These are phyloP conservation scores for Chrysotoxum bicinctum DNA, from an alignment of 2,888 invertebrate genomes.

Conservation along the genomic window DNA sequence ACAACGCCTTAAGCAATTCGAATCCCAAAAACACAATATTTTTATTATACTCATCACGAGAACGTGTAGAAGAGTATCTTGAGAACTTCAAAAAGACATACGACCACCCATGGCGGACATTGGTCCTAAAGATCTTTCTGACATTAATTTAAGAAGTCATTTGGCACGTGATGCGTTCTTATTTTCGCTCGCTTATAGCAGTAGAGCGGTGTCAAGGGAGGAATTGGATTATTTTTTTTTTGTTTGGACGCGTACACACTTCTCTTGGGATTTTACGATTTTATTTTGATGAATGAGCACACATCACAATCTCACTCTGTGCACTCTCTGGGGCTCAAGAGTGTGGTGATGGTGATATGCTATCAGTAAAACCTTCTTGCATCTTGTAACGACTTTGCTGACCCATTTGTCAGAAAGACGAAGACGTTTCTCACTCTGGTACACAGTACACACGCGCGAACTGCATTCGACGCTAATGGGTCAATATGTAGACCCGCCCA, in stretches of 20 bases:
- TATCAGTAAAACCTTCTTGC: conserved; percentile 50
- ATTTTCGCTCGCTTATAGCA: conserved; percentile 47
- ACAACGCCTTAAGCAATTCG: conserved; percentile 61
- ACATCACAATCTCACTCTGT: conserved; percentile 42
- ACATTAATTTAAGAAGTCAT: conserved; percentile 73
- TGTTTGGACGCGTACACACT: conserved; percentile 43
- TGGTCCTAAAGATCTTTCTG: conserved; percentile 61
- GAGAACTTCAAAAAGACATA: conserved; percentile 18
- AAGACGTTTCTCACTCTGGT: neutral
- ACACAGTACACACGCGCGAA: conserved; percentile 40
- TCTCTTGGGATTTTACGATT: conserved; percentile 60
- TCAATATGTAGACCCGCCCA: conserved; percentile 70
- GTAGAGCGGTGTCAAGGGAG: conserved; percentile 19
- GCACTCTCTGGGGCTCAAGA: conserved; percentile 44
- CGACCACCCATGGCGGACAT: conserved; percentile 71
- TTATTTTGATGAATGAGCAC: conserved; percentile 67
- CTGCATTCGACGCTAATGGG: conserved; percentile 63
- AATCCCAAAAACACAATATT: conserved; percentile 6
- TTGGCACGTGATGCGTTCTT: conserved; percentile 72
- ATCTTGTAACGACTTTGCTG: conserved; percentile 61
- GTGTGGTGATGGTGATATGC: conserved; percentile 35
- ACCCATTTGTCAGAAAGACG: conserved; percentile 58
- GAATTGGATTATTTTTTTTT: conserved; percentile 19
- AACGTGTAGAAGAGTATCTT: neutral
- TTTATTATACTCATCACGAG: conserved; percentile 64